A percentile compares a stretch with the other conserved stretches of the same genome.
These are phyloP conservation scores for Resseliella maxima DNA, from an alignment of 2,888 invertebrate genomes.

Conservation along the genomic window DNA sequence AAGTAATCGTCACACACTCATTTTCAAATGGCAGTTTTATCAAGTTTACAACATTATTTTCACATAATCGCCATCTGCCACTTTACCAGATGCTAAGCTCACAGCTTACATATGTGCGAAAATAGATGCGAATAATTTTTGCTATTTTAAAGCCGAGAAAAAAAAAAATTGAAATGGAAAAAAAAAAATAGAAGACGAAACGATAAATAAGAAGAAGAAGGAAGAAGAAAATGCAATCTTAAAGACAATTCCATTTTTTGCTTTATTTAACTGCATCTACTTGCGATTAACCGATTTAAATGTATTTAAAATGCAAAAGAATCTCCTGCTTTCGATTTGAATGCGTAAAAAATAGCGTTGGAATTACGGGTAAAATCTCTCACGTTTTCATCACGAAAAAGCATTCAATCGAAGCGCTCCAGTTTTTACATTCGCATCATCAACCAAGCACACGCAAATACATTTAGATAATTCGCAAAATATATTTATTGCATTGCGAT, in stretches of 20 bases:
- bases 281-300: neutral
- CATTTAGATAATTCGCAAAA: constrained; percentile 20
- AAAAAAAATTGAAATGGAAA: too few species aligned
- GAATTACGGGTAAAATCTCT: neutral
- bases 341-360: neutral
- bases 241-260: neutral
- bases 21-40: constrained; percentile 42
- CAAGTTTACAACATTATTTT: constrained; percentile 53
- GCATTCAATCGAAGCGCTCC: constrained; percentile 3
- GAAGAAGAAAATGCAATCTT: neutral
- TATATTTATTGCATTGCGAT: neutral
- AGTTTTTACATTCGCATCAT: neutral
- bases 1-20: constrained; percentile 29
- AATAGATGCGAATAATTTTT: neutral
- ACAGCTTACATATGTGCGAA: neutral
- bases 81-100: constrained; percentile 8
- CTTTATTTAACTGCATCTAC: neutral
- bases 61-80: neutral
- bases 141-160: neutral
- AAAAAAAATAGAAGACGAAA: too few species aligned
- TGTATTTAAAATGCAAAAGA: neutral
- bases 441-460: too few species aligned
- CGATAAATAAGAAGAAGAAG: too few species aligned
- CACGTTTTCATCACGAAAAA: constrained; percentile 35
- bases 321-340: neutral